Percentiles rank a stretch among this genome's conserved stretches.
These are phyloP conservation scores for Pegoplata infirma DNA, from an alignment of 2,888 invertebrate species.

Conservation along the genomic window DNA sequence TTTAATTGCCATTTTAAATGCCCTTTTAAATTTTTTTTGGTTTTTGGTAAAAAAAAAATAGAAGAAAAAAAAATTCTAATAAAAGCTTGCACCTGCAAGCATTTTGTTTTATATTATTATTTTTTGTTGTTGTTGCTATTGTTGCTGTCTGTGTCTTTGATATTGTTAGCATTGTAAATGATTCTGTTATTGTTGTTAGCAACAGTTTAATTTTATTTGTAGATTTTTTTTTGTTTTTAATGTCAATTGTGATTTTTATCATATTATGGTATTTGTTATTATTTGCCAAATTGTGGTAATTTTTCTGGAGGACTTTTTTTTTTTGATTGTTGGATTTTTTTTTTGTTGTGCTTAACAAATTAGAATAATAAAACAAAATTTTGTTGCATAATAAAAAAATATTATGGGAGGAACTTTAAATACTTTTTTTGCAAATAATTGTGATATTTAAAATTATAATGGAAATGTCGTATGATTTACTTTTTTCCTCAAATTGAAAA, in stretches of 20 bases:
- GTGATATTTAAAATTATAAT: no score
- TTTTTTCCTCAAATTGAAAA: no score
- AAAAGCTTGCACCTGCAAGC: constrained; percentile 60
- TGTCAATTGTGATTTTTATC: constrained; percentile 63
- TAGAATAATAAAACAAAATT: not conserved
- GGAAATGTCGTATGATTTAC: no score
- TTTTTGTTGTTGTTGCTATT: not conserved
- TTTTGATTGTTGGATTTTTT: not conserved
- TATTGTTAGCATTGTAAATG: constrained; percentile 42
- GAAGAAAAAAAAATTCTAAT: constrained; percentile 37
- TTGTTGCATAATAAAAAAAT: not conserved
- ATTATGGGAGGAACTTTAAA: no score
- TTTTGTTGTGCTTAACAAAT: not conserved
- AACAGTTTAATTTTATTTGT: constrained; percentile 41
- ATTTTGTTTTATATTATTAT: constrained; percentile 21
- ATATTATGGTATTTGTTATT: constrained; percentile 47
- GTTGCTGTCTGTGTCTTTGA: constrained; percentile 16
- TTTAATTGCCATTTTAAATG: constrained; percentile 63
- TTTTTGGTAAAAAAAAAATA: constrained; percentile 40
- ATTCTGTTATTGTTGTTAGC: constrained; percentile 47
- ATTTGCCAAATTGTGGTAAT: constrained; percentile 32
- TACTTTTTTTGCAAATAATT: no score
- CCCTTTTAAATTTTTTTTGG: constrained; percentile 57
- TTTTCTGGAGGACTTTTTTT: constrained; percentile 29
- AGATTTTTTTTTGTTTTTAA: constrained; percentile 55